These are phyloP conservation scores for Alloplasta piceator DNA, from an alignment of 2,888 invertebrate species.

Conservation along the genomic window DNA sequence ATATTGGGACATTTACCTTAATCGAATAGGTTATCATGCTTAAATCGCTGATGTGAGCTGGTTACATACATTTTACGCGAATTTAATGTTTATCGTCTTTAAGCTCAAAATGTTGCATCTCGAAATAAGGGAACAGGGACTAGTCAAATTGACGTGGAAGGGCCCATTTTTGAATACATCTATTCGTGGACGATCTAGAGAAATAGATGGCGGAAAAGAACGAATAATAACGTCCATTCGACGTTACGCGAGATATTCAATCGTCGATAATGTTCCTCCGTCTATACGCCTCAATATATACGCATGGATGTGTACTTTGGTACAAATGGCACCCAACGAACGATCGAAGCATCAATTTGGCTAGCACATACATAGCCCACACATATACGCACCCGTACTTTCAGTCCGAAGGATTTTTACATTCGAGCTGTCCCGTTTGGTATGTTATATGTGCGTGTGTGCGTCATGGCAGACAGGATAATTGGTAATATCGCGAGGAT, in stretches of 20 bases:
- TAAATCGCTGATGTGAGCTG: too few relatives aligned
- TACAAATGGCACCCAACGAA: not conserved
- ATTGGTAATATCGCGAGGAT: conserved; percentile 62
- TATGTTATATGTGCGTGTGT: conserved; percentile 1
- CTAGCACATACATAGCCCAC: not conserved
- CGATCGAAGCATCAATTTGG: conserved; percentile 42
- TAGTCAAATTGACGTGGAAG: too few relatives aligned
- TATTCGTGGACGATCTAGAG: not conserved
- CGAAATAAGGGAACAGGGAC: too few relatives aligned
- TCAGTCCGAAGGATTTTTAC: not conserved
- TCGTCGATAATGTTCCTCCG: conserved; percentile 36
- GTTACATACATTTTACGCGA: too few relatives aligned
- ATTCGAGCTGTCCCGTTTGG: not conserved
- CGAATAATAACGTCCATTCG: conserved; percentile 30
- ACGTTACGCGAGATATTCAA: conserved; percentile 43
- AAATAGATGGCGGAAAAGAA: conserved; percentile 12
- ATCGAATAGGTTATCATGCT: too few relatives aligned
- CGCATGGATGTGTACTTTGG: not conserved
- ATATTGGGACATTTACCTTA: too few relatives aligned
- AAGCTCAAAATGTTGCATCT: too few relatives aligned
- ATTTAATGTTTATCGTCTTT: too few relatives aligned
- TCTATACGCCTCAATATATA: not conserved
- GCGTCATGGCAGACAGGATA: conserved; percentile 31
- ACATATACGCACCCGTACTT: conserved; percentile 15
- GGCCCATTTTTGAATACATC: too few relatives aligned